phyloP scores from a whole-genome alignment of 1,140 invertebrate species.

The Ostrea denselamellosa region DNA sequence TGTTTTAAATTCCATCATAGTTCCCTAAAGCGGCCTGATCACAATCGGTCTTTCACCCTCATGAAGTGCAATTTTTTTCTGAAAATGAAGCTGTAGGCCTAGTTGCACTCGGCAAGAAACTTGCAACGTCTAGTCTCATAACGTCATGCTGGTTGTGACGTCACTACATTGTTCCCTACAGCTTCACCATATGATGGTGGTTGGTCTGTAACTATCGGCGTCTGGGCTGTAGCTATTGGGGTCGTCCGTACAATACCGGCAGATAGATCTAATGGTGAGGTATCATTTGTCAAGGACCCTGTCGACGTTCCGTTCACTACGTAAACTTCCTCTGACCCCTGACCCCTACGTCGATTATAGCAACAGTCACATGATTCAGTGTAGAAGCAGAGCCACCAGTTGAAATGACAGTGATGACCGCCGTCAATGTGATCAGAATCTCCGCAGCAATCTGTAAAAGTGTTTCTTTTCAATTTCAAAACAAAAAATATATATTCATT shows the following conservation, averaged over 20 bases:
- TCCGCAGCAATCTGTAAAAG: neutral
- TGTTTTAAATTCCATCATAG: too few species aligned
- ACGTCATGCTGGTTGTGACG: neutral
- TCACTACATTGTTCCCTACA: neutral
- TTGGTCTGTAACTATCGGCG: neutral
- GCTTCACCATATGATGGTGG: constrained; percentile 7
- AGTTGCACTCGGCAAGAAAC: too few species aligned
- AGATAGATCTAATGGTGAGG: neutral
- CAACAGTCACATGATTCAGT: constrained; percentile 1
- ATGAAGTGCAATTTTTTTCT: too few species aligned
- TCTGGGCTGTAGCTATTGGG: neutral
- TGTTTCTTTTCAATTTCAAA: too few species aligned
- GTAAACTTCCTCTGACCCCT: neutral
- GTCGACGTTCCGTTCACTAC: neutral
- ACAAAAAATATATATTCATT: too few species aligned
- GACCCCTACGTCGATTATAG: neutral
- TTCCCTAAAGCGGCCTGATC: too few species aligned
- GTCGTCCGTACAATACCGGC: neutral
- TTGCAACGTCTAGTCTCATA: too few species aligned
- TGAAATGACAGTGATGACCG: neutral
- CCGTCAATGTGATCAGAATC: neutral
- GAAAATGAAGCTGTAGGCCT: too few species aligned
- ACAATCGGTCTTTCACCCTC: too few species aligned
- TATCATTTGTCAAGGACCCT: neutral
- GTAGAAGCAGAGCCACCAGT: constrained; percentile 8